Evolutionary conservation across 2,888 invertebrate genomes (phyloP), one percentile per base, ranked within the genome.

Genomic region (Unio pictorum): DNA sequence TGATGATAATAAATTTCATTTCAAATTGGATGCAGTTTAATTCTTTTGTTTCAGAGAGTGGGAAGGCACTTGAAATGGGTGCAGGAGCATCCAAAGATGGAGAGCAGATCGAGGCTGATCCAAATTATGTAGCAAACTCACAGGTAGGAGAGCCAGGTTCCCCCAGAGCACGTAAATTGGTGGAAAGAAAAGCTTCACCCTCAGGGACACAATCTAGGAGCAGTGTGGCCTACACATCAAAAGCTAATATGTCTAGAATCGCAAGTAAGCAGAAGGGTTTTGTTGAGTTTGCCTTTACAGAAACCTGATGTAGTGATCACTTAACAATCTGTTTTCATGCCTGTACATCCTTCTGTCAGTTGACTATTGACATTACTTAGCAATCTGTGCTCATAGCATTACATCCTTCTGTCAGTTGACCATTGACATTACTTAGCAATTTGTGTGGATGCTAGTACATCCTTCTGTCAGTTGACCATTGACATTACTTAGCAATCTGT

Each of bases 71-170:
- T 68, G 73, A 61, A 17, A 86, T 86, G 86, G 86, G 86, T 54
- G 65, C 79, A 8, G 84, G 81, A 15, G 84, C 82, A 55, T 85
- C 86, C 55, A 79, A 72, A 45, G 83, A 84, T 30, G 83, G 81
- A 34, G 82, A 83, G 71, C 74, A 78, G 66, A 66, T 78, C 55
- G 76, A 69, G 4, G 79, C 74, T 0, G 81, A 81, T 67, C 76
- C 72, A 0, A 73, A 74, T 54, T 80, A 80, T 71, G 79, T 79
- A 15, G 68, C 72, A 20, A 72, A 74, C 67, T 77, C 78, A 55
- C 75, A 75, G 61, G 68, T 76, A 1, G 72, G 76, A 30, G 73
- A 73, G 15, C 68, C 69, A 11, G 67, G 65, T 55, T 74, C 74
- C 15, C 78, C 75, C 4, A 69, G 76, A 28, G 61, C 67, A 55